phyloP scores from a whole-genome alignment of 2,113 vertebrate species.

The Dipodomys stephensi region DNA sequence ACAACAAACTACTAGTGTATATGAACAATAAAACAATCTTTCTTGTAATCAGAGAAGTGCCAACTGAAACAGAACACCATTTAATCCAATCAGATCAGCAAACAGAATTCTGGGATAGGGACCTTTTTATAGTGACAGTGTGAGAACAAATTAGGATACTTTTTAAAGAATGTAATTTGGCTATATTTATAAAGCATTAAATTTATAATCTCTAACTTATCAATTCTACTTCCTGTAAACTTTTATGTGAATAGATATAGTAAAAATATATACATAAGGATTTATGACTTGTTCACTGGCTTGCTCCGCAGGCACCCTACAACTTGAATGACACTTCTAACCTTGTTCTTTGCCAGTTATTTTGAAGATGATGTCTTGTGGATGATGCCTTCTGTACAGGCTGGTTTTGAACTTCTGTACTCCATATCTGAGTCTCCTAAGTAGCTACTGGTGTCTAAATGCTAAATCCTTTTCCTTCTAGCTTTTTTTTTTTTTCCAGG shows the following conservation, averaged over 20 bases:
- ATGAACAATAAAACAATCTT: background rate
- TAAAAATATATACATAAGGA: background rate
- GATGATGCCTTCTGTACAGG: too few species aligned
- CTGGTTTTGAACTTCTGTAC: too few species aligned
- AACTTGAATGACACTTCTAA: too few species aligned
- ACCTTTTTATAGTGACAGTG: background rate
- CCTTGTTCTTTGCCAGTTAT: too few species aligned
- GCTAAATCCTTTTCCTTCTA: background rate
- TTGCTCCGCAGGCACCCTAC: too few species aligned
- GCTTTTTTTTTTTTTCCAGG: too few species aligned
- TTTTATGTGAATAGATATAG: background rate
- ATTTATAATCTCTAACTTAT: background rate
- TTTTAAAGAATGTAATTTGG: background rate
- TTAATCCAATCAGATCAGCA: background rate
- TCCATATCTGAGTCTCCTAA: too few species aligned
- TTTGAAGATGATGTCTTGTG: too few species aligned
- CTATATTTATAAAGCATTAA: background rate
- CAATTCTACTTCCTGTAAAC: background rate
- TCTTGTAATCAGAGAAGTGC: background rate
- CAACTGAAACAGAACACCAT: background rate
- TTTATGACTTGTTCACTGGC: background rate
- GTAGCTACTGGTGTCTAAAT: too few species aligned
- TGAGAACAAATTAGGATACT: background rate
- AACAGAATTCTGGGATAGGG: background rate
- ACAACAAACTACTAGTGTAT: conserved; percentile 48